phyloP scores from a whole-genome alignment of 2,797 vertebrate genomes.

The Protosalanx chinensis region DNA sequence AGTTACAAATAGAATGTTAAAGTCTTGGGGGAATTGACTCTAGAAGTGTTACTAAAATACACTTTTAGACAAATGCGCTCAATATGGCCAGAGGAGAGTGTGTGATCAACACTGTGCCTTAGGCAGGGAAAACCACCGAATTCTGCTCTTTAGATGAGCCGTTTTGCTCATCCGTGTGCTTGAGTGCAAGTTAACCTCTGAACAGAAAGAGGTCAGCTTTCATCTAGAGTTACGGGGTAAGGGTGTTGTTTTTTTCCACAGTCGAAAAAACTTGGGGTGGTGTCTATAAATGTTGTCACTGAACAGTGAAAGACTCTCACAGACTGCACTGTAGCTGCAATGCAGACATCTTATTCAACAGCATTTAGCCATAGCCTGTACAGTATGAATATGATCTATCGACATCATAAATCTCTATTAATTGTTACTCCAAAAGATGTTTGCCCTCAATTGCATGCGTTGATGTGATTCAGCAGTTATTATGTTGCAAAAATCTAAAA shows the following conservation, averaged over 20 bases:
- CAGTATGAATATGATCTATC: not conserved
- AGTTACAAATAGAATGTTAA: conserved; percentile 32
- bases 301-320: conserved; percentile 7
- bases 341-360: conserved; percentile 1
- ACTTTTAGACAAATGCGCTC: not conserved
- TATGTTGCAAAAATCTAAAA: conserved; percentile 26
- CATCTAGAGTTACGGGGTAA: not conserved
- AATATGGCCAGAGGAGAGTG: not conserved
- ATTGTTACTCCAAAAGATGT: conserved; percentile 26
- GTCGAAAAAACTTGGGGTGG: not conserved
- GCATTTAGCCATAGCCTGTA: conserved; percentile 9
- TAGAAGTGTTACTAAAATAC: not conserved
- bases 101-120: not conserved
- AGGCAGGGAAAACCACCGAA: not conserved
- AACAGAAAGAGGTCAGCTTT: conserved; percentile 23
- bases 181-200: conserved; percentile 16
- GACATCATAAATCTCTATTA: conserved; percentile 14
- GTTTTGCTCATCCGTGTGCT: conserved; percentile 1
- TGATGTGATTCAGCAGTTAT: conserved; percentile 10
- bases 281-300: not conserved
- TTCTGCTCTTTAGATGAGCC: not conserved
- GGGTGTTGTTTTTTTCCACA: not conserved
- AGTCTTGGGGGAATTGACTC: not conserved
- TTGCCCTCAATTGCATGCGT: not conserved
- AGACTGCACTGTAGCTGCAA: conserved; percentile 10